Evolutionary conservation across 2,797 vertebrate genomes (phyloP), one percentile per base, ranked within the genome.

Genomic region (Artibeus lituratus): DNA sequence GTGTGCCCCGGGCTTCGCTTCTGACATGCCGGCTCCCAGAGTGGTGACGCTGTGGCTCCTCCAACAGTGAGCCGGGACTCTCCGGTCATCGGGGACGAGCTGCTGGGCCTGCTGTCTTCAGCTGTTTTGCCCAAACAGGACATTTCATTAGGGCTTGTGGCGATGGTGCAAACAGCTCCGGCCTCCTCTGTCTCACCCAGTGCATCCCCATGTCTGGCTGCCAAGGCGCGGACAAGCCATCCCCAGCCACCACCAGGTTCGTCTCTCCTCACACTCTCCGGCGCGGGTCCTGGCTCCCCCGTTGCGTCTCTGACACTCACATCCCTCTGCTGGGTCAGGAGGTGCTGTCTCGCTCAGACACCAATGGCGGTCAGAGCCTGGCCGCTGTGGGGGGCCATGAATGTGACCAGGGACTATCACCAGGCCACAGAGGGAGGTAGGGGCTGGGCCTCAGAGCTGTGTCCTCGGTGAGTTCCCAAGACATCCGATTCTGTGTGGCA

Each of bases 311-410:
- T 67, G 26, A 53, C n/a, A n/a, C 35, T 24, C 37, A 19, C 7
- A 53, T 77, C 85, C 87, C 69, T 93, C 24, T 22, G 42, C 59
- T 1, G 5, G 65, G 26, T n/a, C 37, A 3, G 10, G 55, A 70
- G 84, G n/a, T 0, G 0, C 6, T 0, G 9, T 32, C 53, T 87
- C 16, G 8, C 72, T 37, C 73, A 65, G 90, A 65, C 39, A 5
- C 12, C 1, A 18, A 35, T 8, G 5, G 39, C 76, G 57, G 65
- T 42, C 65, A 53, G 39, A 69, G 39, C 53, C 77, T 11, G 35
- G 55, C 21, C 0, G 0, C 4, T 1, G 1, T 0, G 7, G 22
- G 37, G 32, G 19, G 35, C 32, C 1, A 1, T 0, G 10, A 18
- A 18, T 1, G 26, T 21, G 62, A 5, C 3, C 12, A 37, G n/a